Conservation (phyloP, 2,113 vertebrate species). For the Clupea harengus region DNA sequence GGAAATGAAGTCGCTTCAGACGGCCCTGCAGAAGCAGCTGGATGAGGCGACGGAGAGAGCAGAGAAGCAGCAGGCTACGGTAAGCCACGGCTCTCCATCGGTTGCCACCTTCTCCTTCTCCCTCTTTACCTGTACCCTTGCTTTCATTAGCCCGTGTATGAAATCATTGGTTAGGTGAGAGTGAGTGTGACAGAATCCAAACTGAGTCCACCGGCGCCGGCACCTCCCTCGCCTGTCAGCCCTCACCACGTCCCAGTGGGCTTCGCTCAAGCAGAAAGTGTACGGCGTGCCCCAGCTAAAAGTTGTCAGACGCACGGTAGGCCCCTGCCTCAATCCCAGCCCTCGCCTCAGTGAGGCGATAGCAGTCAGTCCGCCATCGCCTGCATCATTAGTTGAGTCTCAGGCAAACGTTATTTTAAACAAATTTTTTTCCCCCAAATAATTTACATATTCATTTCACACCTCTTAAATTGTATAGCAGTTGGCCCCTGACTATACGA, state of each 20-base stretch:
- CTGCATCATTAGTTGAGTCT: neutral
- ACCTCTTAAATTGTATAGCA: conserved; percentile 13
- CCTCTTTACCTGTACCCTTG: neutral
- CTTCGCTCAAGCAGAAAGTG: conserved; percentile 39
- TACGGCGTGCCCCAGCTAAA: neutral
- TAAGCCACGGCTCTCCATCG: conserved; percentile 70
- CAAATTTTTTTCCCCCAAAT: neutral
- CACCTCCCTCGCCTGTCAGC: conserved; percentile 18
- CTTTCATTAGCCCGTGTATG: conserved; percentile 15
- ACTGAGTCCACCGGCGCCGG: neutral
- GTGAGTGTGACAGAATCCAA: conserved; percentile 8
- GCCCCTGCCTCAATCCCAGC: neutral
- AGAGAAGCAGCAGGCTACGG: conserved; percentile 93
- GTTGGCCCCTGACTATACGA: neutral
- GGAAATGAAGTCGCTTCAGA: conserved; percentile 97
- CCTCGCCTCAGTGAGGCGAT: neutral
- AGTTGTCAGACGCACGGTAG: neutral
- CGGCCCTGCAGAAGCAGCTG: conserved; percentile 92
- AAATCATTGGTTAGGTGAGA: conserved; percentile 14
- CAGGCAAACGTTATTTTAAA: neutral
- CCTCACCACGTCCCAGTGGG: conserved; percentile 42
- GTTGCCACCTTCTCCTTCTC: conserved; percentile 21
- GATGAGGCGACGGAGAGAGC: conserved; percentile 89
- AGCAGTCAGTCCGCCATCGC: neutral
- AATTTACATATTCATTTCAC: conserved; percentile 12